Conservation (phyloP, 1,140 invertebrate species). For the Trachymyrmex cornetzi region DNA sequence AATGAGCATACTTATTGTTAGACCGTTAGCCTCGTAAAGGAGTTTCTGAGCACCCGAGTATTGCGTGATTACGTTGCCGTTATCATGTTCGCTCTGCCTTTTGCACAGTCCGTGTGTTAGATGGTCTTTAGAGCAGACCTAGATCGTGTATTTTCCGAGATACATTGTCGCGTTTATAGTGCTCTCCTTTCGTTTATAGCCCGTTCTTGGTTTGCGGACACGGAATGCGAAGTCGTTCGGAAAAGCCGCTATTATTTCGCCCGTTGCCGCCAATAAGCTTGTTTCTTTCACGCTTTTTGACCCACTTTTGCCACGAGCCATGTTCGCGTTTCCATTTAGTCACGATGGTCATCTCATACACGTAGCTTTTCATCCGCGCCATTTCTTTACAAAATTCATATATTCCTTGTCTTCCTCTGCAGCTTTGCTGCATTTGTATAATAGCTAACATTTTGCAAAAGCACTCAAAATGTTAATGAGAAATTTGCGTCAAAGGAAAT, state of each 20-base stretch:
- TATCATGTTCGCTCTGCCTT: conserved; percentile 14
- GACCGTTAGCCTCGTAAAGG: conserved; percentile 21
- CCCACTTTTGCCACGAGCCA: conserved; percentile 19
- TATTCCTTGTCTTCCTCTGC: neutral
- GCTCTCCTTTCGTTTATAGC: conserved; percentile 18
- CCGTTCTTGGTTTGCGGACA: neutral
- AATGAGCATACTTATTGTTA: conserved; percentile 37
- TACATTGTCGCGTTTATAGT: conserved; percentile 25
- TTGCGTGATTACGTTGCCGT: neutral
- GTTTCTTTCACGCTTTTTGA: conserved; percentile 22
- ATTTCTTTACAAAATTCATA: neutral
- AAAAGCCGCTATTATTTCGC: conserved; percentile 17
- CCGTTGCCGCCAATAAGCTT: neutral
- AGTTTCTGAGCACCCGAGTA: conserved; percentile 47
- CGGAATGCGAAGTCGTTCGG: conserved; percentile 49
- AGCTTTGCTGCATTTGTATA: neutral
- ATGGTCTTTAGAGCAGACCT: conserved; percentile 53
- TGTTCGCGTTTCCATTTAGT: neutral
- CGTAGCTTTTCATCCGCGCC: neutral
- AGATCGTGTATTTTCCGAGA: conserved; percentile 24
- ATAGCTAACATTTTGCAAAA: no score
- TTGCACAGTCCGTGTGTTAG: conserved; percentile 54
- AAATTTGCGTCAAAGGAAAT: neutral
- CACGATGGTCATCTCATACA: neutral
- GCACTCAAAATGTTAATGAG: neutral